phyloP scores from a whole-genome alignment of 1,140 invertebrate genomes.

The Odontomachus brunneus region DNA sequence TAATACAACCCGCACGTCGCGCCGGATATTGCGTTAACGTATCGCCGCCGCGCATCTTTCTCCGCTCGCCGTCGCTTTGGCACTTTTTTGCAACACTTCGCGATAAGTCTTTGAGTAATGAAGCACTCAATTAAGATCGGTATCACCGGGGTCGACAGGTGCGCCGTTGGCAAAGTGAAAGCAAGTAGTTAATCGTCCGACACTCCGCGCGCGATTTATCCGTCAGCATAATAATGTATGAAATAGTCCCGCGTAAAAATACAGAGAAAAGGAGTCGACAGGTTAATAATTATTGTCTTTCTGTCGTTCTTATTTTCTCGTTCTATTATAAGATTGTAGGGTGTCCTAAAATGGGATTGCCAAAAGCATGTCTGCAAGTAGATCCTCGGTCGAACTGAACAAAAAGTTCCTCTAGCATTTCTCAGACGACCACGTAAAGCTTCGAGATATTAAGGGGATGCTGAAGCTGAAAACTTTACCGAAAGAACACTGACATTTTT shows the following conservation, averaged over 20 bases:
- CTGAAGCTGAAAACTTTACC: too few species aligned
- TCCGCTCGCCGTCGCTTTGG: constrained; percentile 37
- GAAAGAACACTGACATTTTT: too few species aligned
- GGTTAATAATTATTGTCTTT: constrained; percentile 6
- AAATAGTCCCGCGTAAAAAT: not conserved
- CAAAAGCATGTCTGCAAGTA: too few species aligned
- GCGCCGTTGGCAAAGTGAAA: constrained; percentile 41
- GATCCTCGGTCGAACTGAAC: too few species aligned
- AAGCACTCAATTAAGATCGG: constrained; percentile 60
- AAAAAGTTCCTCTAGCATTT: too few species aligned
- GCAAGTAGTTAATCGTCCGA: not conserved
- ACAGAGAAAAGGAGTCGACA: not conserved
- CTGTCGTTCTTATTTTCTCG: too few species aligned
- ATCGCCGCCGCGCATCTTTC: constrained; percentile 41
- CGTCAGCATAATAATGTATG: constrained; percentile 19
- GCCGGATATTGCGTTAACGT: constrained; percentile 56
- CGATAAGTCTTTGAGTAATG: constrained; percentile 59
- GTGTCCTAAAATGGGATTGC: too few species aligned
- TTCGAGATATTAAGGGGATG: too few species aligned
- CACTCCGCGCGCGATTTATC: constrained; percentile 23
- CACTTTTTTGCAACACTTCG: constrained; percentile 30
- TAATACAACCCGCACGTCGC: constrained; percentile 37
- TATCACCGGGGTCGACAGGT: constrained; percentile 45
- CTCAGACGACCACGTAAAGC: too few species aligned
- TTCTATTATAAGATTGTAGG: too few species aligned